Evolutionary conservation across 2,113 vertebrate genomes (phyloP), one percentile per base, ranked within the genome.

Genomic region (Progne subis): DNA sequence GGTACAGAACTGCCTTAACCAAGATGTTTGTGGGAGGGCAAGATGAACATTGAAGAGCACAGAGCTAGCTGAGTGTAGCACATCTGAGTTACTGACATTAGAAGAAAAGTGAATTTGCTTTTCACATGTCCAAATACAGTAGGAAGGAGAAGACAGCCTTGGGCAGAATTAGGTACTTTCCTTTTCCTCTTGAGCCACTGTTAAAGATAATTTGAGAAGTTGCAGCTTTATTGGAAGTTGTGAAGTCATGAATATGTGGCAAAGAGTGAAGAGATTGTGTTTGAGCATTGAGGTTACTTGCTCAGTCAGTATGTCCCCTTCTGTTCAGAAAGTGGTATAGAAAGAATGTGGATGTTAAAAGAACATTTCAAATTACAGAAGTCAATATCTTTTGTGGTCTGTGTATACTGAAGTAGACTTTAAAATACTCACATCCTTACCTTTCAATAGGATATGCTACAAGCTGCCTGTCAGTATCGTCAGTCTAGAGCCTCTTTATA

Each of bases 401-500:
- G 6, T 70, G 23, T 77, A 1, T 86, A 12, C n/a, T 7, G n/a
- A 31, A 8, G 19, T 67, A 39, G 71, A 32, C 49, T 76, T 88
- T 7, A 44, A 86, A 80, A 8, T 81, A 6, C 12, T 84, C 47
- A 7, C 5, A 6, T 81, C 24, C 26, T 91, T 95, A 14, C 32
- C 37, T 78, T 88, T 95, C 37, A 61, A 46, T 34, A 99, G 99
- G 99, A 99, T 94, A 98, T 99, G 98, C 98, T 99, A 6, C 99
- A 99, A 89, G 98, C 98, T 85, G 99, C 99, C 8, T 97, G 93
- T 92, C 99, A 99, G 75, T 99, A 99, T 97, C 98, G 99, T 80
- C 99, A 99, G 5, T 98, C 98, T 32, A 98, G 98, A 96, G 97
- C 96, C 39, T 98, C 98, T 63, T 88, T 98, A 29, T 99, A 99